A percentile compares a stretch with the other conserved stretches of the same genome.
Evolutionary conservation across 2,797 vertebrate species (phyloP).

Genomic region (Tragopan temminckii): DNA sequence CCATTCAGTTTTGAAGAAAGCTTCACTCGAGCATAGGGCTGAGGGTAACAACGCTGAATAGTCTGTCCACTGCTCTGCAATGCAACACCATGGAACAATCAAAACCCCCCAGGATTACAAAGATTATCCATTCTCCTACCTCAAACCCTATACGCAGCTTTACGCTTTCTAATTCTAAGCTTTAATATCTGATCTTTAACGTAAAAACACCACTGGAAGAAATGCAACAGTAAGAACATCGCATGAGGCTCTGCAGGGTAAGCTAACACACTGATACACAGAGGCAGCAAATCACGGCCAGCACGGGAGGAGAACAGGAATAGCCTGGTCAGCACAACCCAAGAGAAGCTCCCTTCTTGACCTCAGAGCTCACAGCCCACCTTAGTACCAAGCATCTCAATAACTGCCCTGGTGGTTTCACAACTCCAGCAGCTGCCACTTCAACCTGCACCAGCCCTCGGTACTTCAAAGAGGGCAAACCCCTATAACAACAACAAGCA

Average conservation of each 20-base stretch:
- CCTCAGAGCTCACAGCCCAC: neutral
- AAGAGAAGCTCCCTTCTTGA: neutral
- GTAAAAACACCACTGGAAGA: neutral
- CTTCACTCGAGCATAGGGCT: neutral
- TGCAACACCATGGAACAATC: neutral
- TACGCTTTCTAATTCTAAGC: neutral
- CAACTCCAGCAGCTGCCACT: neutral
- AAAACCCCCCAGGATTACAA: neutral
- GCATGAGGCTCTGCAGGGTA: neutral
- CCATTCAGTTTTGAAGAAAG: neutral
- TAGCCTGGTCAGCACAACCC: neutral
- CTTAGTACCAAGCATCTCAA: neutral
- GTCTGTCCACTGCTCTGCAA: neutral
- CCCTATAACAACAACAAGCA: too few relatives aligned
- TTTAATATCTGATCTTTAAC: neutral
- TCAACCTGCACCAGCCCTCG: fast-evolving
- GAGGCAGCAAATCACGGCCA: neutral
- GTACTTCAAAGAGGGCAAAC: neutral
- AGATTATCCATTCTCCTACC: neutral
- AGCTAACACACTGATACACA: fast-evolving
- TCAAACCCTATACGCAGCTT: neutral
- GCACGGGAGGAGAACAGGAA: neutral
- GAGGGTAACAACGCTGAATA: neutral
- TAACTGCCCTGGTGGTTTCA: neutral
- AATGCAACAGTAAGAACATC: neutral